A percentile compares a stretch with the other conserved stretches of the same genome.
phyloP scores from a whole-genome alignment of 2,797 vertebrate genomes.

The Liparis tanakae region DNA sequence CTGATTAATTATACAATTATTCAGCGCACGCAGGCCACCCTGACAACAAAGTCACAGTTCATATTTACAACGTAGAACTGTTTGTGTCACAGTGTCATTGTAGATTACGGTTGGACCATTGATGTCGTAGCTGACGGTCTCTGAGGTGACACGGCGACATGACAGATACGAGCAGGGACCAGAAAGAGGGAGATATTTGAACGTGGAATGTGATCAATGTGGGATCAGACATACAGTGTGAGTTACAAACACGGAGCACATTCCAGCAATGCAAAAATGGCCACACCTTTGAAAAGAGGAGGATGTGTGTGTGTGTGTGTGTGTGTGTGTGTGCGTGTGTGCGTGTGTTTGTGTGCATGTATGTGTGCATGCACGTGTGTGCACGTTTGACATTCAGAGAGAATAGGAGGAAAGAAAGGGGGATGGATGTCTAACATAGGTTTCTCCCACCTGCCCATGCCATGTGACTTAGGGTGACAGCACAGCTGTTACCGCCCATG shows the following conservation, averaged over 20 bases:
- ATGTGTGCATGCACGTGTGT: not conserved
- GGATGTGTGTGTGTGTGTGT: slow-evolving; percentile 1
- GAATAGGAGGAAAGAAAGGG: slow-evolving; percentile 53
- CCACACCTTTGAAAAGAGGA: slow-evolving; percentile 70
- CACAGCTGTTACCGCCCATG: slow-evolving; percentile 77
- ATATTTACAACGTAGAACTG: not conserved
- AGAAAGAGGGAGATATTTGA: slow-evolving; percentile 36
- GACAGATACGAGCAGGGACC: slow-evolving; percentile 28
- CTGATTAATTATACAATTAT: not conserved
- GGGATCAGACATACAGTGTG: slow-evolving; percentile 63
- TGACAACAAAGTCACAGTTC: not conserved
- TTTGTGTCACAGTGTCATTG: not conserved
- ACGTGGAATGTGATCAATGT: slow-evolving; percentile 64
- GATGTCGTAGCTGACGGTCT: slow-evolving; percentile 19
- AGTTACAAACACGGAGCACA: slow-evolving; percentile 70
- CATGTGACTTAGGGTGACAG: slow-evolving; percentile 76
- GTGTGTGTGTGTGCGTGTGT: not conserved
- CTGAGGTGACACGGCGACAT: not conserved
- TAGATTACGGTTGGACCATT: not conserved
- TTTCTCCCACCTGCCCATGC: slow-evolving; percentile 78
- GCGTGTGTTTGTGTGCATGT: not conserved
- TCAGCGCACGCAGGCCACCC: not conserved
- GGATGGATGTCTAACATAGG: slow-evolving; percentile 66
- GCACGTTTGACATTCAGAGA: slow-evolving; percentile 64
- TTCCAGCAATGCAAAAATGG: slow-evolving; percentile 65